These are phyloP conservation scores for Trematomus bernacchii DNA, from an alignment of 2,797 vertebrate species.

Conservation along the genomic window DNA sequence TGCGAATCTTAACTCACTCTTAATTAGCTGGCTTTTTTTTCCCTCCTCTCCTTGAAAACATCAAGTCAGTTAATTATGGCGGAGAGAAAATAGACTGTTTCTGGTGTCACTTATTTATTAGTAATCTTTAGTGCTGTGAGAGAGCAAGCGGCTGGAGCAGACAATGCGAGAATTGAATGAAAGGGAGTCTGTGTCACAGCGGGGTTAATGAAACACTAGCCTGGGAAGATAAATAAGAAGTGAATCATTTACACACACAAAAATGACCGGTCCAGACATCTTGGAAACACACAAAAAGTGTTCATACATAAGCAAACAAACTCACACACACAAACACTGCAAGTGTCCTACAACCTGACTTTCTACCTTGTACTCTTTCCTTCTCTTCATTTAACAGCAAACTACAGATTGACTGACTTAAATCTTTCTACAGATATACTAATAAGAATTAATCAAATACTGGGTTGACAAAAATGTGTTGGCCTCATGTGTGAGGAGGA, in stretches of 20 bases:
- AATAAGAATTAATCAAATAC: too few species aligned
- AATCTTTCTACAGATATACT: too few species aligned
- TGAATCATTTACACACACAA: constrained; percentile 68
- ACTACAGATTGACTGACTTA: too few species aligned
- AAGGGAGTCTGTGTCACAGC: constrained; percentile 72
- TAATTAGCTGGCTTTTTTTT: constrained; percentile 71
- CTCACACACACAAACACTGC: constrained; percentile 4
- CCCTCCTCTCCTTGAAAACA: constrained; percentile 73
- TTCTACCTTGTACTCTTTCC: too few species aligned
- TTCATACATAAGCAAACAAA: constrained; percentile 5
- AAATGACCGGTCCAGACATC: constrained; percentile 42
- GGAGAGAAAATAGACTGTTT: constrained; percentile 69
- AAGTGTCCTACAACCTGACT: constrained; percentile 17
- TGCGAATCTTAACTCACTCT: constrained; percentile 73
- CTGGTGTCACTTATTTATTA: constrained; percentile 77
- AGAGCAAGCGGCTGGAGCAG: constrained; percentile 60
- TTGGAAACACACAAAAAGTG: constrained; percentile 36
- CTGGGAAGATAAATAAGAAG: constrained; percentile 78
- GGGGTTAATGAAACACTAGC: constrained; percentile 80
- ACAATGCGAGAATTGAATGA: constrained; percentile 71
- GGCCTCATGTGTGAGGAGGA: too few species aligned
- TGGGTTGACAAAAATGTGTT: too few species aligned
- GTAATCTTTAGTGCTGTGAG: constrained; percentile 67
- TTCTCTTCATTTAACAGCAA: too few species aligned
- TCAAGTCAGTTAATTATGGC: constrained; percentile 79